Conservation (phyloP, 1,140 invertebrate genomes). For the Neodiprion virginianus region DNA sequence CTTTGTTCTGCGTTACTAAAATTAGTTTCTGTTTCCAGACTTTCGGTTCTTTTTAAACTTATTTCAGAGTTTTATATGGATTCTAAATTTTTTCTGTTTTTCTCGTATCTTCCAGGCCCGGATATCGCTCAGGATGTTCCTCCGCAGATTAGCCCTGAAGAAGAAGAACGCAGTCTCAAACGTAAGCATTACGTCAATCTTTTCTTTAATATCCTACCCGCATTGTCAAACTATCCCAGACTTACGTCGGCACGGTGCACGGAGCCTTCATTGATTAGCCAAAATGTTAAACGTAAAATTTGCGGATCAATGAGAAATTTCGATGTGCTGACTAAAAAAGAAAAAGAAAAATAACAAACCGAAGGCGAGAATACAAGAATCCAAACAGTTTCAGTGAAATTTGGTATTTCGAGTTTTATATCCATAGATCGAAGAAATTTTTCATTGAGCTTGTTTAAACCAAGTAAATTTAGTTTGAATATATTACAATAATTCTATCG, state of each 20-base stretch:
- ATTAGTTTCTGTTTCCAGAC: no score
- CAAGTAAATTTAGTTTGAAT: no score
- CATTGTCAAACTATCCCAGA: neutral
- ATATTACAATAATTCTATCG: no score
- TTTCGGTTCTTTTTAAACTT: no score
- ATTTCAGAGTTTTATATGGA: no score
- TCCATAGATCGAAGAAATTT: neutral
- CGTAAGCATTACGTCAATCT: slow-evolving; percentile 64
- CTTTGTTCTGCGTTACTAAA: no score
- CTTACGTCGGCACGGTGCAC: neutral
- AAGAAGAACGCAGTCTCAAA: slow-evolving; percentile 79
- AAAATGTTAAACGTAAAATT: neutral
- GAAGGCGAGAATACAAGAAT: neutral
- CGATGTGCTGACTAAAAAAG: no score
- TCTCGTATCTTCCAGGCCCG: slow-evolving; percentile 67
- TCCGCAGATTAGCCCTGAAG: slow-evolving; percentile 66
- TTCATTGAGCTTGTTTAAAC: no score
- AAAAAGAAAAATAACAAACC: no score
- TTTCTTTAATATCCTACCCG: no score
- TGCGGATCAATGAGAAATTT: slow-evolving; percentile 7
- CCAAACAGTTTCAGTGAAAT: neutral
- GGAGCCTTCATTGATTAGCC: neutral
- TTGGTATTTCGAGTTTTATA: slow-evolving; percentile 4
- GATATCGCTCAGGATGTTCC: slow-evolving; percentile 75
- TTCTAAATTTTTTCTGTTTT: neutral